Evolutionary conservation across 2,113 vertebrate genomes (phyloP).

Genomic region (Triplophysa siluroides): DNA sequence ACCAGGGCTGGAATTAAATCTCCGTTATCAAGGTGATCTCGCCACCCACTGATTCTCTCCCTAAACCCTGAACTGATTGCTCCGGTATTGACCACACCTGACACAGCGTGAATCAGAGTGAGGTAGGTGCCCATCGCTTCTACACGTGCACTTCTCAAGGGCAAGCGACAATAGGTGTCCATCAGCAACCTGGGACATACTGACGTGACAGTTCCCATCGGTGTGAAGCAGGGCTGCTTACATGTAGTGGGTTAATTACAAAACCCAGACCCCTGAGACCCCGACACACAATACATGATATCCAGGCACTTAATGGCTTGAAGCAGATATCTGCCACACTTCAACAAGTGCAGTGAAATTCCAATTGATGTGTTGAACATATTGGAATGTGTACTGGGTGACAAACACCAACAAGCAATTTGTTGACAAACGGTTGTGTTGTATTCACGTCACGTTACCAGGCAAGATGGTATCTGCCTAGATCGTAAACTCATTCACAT

Average conservation of each 20-base stretch:
- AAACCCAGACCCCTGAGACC: background rate
- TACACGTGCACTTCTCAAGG: conserved; percentile 14
- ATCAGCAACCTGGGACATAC: conserved; percentile 22
- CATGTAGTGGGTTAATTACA: background rate
- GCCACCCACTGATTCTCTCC: background rate
- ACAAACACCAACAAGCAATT: background rate
- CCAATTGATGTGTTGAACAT: background rate
- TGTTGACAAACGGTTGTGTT: background rate
- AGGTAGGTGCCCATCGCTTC: background rate
- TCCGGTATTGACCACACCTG: conserved; percentile 13
- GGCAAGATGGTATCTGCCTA: background rate
- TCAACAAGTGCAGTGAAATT: conserved; percentile 12
- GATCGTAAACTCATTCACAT: conserved; percentile 16
- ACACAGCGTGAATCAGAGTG: background rate
- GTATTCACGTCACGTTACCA: background rate
- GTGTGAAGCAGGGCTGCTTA: background rate
- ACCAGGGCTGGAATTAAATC: conserved; percentile 9
- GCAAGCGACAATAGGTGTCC: conserved; percentile 12
- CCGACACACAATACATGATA: background rate
- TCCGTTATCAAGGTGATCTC: conserved; percentile 35
- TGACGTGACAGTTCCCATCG: background rate
- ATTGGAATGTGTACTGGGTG: background rate
- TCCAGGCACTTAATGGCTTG: background rate
- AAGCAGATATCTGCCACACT: background rate
- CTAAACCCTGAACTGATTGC: conserved; percentile 18